Percentiles rank a stretch among this genome's conserved stretches.
Conservation (phyloP, 2,113 vertebrate species). For the Okapia johnstoni region DNA sequence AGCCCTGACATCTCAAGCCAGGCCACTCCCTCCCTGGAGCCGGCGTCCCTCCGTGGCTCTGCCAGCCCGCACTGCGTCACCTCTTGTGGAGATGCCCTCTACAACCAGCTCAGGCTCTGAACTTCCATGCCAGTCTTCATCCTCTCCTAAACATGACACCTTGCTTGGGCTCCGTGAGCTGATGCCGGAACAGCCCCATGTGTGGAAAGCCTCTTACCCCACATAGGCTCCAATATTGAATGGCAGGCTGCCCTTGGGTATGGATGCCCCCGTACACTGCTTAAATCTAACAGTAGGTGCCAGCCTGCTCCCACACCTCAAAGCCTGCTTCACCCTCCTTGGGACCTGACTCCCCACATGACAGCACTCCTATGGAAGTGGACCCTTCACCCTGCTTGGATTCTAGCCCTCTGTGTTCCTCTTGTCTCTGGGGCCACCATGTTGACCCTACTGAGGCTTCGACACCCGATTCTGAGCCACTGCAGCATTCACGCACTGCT, state of each 20-base stretch:
- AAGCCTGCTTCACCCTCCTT: background rate
- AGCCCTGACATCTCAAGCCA: background rate
- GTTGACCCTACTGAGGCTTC: too few relatives aligned
- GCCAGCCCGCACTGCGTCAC: background rate
- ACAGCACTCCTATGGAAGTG: background rate
- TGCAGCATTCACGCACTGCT: accelerated
- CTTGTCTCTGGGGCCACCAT: background rate
- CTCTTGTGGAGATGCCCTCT: background rate
- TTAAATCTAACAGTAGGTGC: background rate
- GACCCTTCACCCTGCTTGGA: background rate
- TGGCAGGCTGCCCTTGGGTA: background rate
- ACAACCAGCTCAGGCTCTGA: background rate
- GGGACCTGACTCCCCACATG: too few relatives aligned
- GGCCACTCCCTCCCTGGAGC: background rate
- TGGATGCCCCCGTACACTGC: background rate
- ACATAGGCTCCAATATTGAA: background rate
- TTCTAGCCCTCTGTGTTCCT: background rate
- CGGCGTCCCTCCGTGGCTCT: background rate
- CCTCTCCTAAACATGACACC: background rate
- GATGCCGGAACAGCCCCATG: accelerated
- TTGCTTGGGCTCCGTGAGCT: background rate
- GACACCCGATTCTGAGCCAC: background rate
- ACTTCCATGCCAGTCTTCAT: background rate
- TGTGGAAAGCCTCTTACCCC: background rate
- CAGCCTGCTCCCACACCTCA: background rate